These are phyloP conservation scores for Indicator indicator DNA, from an alignment of 2,113 vertebrate species.

Conservation along the genomic window DNA sequence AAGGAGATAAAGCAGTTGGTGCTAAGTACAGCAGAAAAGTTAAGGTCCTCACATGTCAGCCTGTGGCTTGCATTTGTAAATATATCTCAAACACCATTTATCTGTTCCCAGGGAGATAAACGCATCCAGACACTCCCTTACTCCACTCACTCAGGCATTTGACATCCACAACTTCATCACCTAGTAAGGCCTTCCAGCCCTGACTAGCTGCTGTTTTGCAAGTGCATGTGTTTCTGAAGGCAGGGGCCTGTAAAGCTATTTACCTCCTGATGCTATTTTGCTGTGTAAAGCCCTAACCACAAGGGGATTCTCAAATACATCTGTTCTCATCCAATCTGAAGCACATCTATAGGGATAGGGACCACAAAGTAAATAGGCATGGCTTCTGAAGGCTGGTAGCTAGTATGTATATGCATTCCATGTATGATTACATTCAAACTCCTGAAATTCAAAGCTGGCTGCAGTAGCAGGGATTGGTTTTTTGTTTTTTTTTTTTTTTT, in stretches of 20 bases:
- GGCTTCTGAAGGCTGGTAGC: not conserved
- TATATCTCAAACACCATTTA: not conserved
- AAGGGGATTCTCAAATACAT: not conserved
- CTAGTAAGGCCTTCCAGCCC: not conserved
- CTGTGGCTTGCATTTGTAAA: not conserved
- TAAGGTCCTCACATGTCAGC: accelerated
- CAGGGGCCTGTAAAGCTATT: not conserved
- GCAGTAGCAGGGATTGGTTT: not conserved
- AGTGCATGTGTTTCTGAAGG: not conserved
- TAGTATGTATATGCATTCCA: not conserved
- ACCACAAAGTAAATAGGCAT: not conserved
- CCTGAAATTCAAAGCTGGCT: not conserved
- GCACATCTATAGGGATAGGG: not conserved
- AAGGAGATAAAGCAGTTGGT: not conserved
- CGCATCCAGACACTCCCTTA: not conserved
- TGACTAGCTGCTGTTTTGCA: not conserved
- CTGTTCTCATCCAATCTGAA: not conserved
- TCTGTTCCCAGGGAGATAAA: not conserved
- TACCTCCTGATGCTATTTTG: not conserved
- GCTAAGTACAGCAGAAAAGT: not conserved
- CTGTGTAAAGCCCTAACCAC: not conserved
- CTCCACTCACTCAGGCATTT: not conserved
- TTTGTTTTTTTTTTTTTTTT: not conserved
- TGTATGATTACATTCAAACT: not conserved
- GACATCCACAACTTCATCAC: not conserved